Evolutionary conservation across 2,888 invertebrate species (phyloP), one percentile per base, ranked within the genome.

Genomic region (Agelastica alni): DNA sequence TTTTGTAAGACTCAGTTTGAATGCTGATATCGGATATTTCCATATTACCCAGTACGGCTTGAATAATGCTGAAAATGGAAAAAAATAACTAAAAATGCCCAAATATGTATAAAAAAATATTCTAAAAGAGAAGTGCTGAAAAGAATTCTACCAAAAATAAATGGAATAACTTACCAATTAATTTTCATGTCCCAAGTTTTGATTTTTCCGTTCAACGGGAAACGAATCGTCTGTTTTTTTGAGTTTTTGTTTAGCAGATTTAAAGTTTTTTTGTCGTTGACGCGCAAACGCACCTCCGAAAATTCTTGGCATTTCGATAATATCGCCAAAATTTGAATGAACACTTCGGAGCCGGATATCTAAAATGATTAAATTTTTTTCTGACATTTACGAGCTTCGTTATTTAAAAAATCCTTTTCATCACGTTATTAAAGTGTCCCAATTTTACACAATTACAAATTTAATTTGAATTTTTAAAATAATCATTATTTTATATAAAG

Each of bases 131-230:
- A n/a, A n/a, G n/a, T n/a, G n/a, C n/a, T n/a, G n/a, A n/a, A n/a
- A n/a, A n/a, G n/a, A n/a, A n/a, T n/a, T n/a, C n/a, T n/a, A n/a
- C n/a, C n/a, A n/a, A n/a, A n/a, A n/a, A n/a, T n/a, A n/a, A n/a
- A 34, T 34, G 16, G 2, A 34, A n/a, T 31, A 28, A 47, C 73
- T 79, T 79, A 87, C 87, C 87, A 87, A 69, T 85, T 88, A n/a
- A 89, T 80, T 76, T 91, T 91, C 85, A 88, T 87, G 64, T 86
- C 84, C 45, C 81, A 76, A 1, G 84, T 85, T 68, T 80, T 85
- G 36, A 91, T 86, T 74, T 83, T 86, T 36, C 89, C 89, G 59
- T 81, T 80, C 72, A 90, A 79, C 1, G 88, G 86, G 74, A 83
- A 89, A 5, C 89, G 79, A 54, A 89, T 85, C 0, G 84, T 82